A percentile compares a stretch with the other conserved stretches of the same genome.
Conservation (phyloP, 2,797 vertebrate genomes). For the Platyrinchus mystaceus region DNA sequence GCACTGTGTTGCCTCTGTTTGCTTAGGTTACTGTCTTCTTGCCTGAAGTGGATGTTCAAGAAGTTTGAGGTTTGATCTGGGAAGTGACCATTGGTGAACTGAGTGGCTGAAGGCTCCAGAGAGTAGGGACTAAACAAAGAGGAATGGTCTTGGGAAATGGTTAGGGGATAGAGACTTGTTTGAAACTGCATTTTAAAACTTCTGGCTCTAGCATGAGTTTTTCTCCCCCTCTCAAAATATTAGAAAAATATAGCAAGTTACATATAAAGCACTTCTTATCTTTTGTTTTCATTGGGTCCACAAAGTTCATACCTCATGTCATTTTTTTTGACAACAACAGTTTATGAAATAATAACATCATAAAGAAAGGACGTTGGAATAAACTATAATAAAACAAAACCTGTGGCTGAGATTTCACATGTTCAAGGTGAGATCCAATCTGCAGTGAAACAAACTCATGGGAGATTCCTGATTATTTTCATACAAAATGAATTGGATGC, state of each 20-base stretch:
- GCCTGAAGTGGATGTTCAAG: background rate
- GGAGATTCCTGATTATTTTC: slow-evolving; percentile 36
- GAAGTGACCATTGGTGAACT: background rate
- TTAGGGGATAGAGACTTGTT: background rate
- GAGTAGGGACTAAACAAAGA: background rate
- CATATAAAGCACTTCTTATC: background rate
- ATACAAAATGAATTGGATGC: slow-evolving; percentile 44
- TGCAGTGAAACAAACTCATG: background rate
- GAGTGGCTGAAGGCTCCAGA: background rate
- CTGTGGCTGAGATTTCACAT: background rate
- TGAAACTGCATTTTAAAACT: background rate
- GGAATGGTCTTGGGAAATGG: background rate
- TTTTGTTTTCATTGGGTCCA: background rate
- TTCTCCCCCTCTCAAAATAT: background rate
- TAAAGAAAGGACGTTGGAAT: background rate
- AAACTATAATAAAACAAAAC: background rate
- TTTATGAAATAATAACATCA: background rate
- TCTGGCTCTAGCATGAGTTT: background rate
- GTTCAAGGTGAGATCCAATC: background rate
- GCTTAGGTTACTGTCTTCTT: background rate
- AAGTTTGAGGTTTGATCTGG: background rate
- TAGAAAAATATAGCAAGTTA: background rate
- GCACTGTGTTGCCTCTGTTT: background rate
- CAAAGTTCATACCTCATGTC: background rate
- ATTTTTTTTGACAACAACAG: background rate